Evolutionary conservation across 2,797 vertebrate species (phyloP), one percentile per base, ranked within the genome.

Genomic region (Trematomus bernacchii): DNA sequence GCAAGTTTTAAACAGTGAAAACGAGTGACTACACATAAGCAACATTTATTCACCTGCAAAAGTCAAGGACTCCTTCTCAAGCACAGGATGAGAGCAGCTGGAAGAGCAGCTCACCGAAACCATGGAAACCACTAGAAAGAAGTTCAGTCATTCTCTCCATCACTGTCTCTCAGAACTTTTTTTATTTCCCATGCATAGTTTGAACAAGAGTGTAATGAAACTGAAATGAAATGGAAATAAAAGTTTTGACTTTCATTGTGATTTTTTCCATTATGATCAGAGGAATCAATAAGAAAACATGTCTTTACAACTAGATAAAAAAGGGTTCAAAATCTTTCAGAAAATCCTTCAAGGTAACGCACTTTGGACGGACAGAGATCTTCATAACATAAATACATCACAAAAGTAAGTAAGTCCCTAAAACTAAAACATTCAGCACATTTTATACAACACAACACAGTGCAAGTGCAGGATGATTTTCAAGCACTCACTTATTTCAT

Each of bases 181-280:
- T 94, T 93, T 86, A 90, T 95, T 96, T 95, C 90, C 93, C 95
- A 96, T 96, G 95, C 95, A 96, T 96, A 96, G 95, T 95, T 96
- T 95, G 94, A 93, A 95, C 94, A 95, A 91, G 91, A 94, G 93
- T 95, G 93, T 95, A 95, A 94, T 95, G 95, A 86, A 94, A 91
- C 89, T 85, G 87, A 91, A 90, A 82, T 76, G 33, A 76, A 87
- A 71, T 67, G 6, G 62, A 85, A 87, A 91, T 60, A 83, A 82
- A 90, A 81, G 66, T 80, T 84, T 88, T 87, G 92, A 95, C 94
- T 95, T 94, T 94, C 92, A 89, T 89, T 78, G 82, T 84, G 85
- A 89, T 92, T 93, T 91, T 89, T 80, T 91, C 82, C 77, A 80
- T 90, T 79, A 77, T 71, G 70, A 71, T 84, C 84, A 76, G 86